Evolutionary conservation across 1,140 invertebrate genomes (phyloP).

Genomic region (Rhizoglyphus robini): DNA sequence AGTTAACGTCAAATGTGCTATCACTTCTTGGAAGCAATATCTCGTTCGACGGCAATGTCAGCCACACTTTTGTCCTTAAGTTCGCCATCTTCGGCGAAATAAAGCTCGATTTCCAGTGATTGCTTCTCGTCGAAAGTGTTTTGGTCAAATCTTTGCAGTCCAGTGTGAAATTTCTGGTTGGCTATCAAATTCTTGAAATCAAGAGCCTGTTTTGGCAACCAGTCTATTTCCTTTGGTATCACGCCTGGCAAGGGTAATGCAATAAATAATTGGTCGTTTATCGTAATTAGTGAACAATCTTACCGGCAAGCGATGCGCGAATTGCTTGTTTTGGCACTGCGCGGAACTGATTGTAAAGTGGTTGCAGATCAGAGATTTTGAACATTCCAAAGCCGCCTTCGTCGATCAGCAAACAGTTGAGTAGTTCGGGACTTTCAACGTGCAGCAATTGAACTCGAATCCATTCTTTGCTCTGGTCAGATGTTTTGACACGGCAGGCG

Average conservation of each 20-base stretch:
- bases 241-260: neutral
- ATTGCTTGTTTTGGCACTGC: constrained; percentile 9
- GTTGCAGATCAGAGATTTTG: constrained; percentile 7
- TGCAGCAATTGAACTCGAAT: constrained; percentile 9
- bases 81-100: neutral
- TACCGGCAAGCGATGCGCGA: constrained; percentile 11
- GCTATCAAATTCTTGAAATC: constrained; percentile 8
- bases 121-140: neutral
- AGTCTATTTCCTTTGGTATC: neutral
- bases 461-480: neutral
- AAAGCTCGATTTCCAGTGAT: neutral
- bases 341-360: constrained; percentile 18
- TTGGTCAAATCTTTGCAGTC: neutral
- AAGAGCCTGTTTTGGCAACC: neutral
- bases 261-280: neutral
- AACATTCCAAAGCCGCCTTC: constrained; percentile 1
- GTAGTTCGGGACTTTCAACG: neutral
- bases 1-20: too few species aligned
- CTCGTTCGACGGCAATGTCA: neutral
- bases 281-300: neutral
- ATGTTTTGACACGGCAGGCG: neutral
- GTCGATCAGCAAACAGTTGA: constrained; percentile 16
- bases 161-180: neutral
- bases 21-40: constrained; percentile 9
- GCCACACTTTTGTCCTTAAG: neutral